Evolutionary conservation across 2,113 vertebrate species (phyloP), one percentile per base, ranked within the genome.

Genomic region (Chitala chitala): DNA sequence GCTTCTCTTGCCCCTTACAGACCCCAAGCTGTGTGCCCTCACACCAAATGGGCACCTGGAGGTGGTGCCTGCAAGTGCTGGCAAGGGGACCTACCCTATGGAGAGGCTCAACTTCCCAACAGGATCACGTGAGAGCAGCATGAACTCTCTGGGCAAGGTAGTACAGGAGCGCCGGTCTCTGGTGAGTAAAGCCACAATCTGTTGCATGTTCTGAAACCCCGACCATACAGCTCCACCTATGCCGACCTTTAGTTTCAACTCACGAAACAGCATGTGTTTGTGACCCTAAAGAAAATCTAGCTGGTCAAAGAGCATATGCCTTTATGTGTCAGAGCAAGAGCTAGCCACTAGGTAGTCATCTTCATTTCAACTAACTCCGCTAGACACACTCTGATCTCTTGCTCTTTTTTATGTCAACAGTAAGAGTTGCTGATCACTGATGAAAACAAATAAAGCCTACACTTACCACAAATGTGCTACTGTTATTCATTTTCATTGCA

Each of bases 1-100:
- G 59, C 74, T 50, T 22, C 79, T 38, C 72, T 24, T 71, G 22
- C 12, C 1, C 29, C 15, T 48, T 5, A 6, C 80, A 98, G 95
- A 97, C 89, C 91, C 92, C 76, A 98, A 98, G 83, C 92, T 96
- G 77, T 95, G 90, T 74, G 89, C 94, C 6, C 90, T 98, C 83
- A 98, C 96, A 56, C 96, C 96, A 66, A 99, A 99, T 72, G 96
- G 96, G 46, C 95, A 98, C 82, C 84, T 98, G 82, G 96, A 99
- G 78, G 83, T 93, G 83, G 87, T 78, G 5, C 87, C 92, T 0
- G 77, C 85, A 24, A 22, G 85, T 91, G 1, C 81, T 89, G 0
- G 82, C 89, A 0, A 76, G 26, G 89, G 90, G 54, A 87, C 92
- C 0, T 91, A 94, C 82, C 92, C 93, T 20, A 90, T 93, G 1